phyloP scores from a whole-genome alignment of 2,797 vertebrate genomes.

The Tinamus major region DNA sequence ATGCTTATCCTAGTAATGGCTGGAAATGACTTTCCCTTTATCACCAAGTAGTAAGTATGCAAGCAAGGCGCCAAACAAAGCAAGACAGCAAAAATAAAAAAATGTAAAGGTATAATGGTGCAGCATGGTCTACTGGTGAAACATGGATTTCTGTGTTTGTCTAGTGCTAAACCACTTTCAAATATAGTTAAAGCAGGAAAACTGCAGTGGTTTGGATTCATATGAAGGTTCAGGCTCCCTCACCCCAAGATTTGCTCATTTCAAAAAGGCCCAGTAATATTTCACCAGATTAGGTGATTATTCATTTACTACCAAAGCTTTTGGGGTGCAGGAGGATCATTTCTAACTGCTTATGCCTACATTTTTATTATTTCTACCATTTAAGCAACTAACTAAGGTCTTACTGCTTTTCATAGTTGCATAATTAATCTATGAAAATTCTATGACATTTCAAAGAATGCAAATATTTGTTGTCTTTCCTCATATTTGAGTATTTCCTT shows the following conservation, averaged over 20 bases:
- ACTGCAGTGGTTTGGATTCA: not conserved
- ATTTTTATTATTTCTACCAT: not conserved
- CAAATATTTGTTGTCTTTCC: not conserved
- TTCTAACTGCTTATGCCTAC: not conserved
- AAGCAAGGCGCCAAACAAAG: not conserved
- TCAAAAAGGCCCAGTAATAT: not conserved
- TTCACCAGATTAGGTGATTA: not conserved
- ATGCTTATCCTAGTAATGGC: not conserved
- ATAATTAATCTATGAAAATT: slow-evolving; percentile 27
- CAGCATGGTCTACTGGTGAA: accelerated
- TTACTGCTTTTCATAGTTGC: not conserved
- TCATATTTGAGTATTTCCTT: slow-evolving; percentile 4
- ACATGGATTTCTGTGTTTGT: not conserved
- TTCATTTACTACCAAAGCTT: not conserved
- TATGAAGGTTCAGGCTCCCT: not conserved
- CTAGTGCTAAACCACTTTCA: not conserved
- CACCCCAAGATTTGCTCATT: not conserved
- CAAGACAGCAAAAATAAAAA: not conserved
- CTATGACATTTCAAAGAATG: slow-evolving; percentile 5
- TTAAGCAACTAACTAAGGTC: not conserved
- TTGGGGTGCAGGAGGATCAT: not conserved
- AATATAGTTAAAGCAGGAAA: not conserved
- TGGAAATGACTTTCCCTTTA: not conserved
- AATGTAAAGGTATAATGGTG: accelerated
- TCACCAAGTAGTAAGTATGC: not conserved